Evolutionary conservation across 2,113 vertebrate genomes (phyloP).

Genomic region (Heteronetta atricapilla): DNA sequence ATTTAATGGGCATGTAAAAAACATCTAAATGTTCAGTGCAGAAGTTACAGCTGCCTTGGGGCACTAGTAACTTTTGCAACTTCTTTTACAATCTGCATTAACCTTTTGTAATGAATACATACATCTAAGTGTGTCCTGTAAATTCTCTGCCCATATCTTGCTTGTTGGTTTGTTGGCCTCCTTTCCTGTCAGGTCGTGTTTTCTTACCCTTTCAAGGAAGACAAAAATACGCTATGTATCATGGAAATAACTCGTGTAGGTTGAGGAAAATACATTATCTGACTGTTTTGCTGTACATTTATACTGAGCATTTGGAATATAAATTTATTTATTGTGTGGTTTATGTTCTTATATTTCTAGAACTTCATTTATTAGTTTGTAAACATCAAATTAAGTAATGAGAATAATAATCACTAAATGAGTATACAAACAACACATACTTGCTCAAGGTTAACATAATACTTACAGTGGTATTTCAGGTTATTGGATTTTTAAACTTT

Average conservation of each 20-base stretch:
- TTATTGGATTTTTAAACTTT: not conserved
- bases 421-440: not conserved
- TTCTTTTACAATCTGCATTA: slow-evolving; percentile 1
- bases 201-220: not conserved
- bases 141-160: not conserved
- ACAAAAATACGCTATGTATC: not conserved
- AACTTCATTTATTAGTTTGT: not conserved
- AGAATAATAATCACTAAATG: not conserved
- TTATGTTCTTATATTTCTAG: not conserved
- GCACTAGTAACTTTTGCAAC: not conserved
- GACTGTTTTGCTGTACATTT: not conserved
- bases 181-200: not conserved
- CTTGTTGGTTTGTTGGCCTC: not conserved
- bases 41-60: slow-evolving; percentile 26
- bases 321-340: not conserved
- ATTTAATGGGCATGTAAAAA: slow-evolving; percentile 1
- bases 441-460: not conserved
- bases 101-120: not conserved
- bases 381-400: not conserved
- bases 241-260: not conserved
- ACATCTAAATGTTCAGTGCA: not conserved
- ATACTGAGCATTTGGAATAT: not conserved
- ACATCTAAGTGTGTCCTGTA: not conserved
- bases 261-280: not conserved
- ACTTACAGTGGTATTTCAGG: not conserved